These are phyloP conservation scores for Tachina fera DNA, from an alignment of 2,888 invertebrate species.

Conservation along the genomic window DNA sequence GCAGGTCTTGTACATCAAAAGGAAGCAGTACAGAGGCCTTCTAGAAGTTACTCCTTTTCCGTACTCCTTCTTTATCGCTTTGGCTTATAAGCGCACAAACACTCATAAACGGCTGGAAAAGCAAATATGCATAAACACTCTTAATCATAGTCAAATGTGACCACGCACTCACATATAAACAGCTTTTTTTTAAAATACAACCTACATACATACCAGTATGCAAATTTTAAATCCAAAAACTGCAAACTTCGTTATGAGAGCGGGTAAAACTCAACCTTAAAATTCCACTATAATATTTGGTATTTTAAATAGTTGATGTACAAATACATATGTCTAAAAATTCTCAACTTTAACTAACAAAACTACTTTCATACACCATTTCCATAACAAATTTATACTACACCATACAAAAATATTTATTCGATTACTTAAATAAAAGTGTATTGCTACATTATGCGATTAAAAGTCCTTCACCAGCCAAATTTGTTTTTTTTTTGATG, in stretches of 20 bases:
- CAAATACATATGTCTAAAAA: slow-evolving; percentile 34
- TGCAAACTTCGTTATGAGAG: slow-evolving; percentile 4
- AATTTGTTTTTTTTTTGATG: no score
- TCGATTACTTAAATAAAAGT: no score
- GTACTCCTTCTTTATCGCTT: no score
- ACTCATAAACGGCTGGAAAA: neutral
- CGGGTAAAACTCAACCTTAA: slow-evolving; percentile 38
- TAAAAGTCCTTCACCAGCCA: no score
- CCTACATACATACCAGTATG: neutral
- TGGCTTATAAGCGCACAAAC: neutral
- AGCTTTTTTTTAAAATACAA: neutral
- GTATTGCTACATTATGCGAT: no score
- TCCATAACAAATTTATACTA: neutral
- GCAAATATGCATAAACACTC: slow-evolving; percentile 12
- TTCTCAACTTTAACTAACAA: slow-evolving; percentile 12
- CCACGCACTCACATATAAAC: neutral
- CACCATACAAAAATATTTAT: no score
- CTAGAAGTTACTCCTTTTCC: no score
- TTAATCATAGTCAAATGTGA: neutral
- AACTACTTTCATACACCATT: slow-evolving; percentile 27
- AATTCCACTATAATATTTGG: slow-evolving; percentile 37
- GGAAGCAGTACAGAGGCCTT: no score
- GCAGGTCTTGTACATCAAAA: no score
- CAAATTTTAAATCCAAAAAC: slow-evolving; percentile 43
- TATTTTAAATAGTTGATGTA: slow-evolving; percentile 44